Percentiles rank a stretch among this genome's conserved stretches.
phyloP scores from a whole-genome alignment of 1,140 invertebrate genomes.

The Parasteatoda tepidariorum region DNA sequence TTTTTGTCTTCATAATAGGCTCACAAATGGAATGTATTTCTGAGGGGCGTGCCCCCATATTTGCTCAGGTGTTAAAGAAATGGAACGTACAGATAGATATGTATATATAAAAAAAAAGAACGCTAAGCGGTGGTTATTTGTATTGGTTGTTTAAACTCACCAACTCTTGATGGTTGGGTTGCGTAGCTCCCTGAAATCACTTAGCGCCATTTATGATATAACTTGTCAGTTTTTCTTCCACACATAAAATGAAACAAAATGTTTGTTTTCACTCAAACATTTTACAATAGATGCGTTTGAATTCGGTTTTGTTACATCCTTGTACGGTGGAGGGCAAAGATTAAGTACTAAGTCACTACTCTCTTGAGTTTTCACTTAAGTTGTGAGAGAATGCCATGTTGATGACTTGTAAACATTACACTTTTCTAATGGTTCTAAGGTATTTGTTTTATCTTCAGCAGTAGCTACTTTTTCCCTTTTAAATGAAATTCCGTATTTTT shows the following conservation, averaged over 20 bases:
- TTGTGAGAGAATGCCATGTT: no score
- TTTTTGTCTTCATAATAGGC: background rate
- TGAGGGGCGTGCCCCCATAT: slow-evolving; percentile 34
- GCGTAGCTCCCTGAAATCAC: background rate
- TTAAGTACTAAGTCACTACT: background rate
- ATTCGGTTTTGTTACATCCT: background rate
- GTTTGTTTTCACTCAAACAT: slow-evolving; percentile 6
- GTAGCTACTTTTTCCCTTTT: no score
- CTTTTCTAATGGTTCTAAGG: no score
- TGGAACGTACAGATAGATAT: background rate
- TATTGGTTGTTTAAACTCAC: slow-evolving; percentile 4
- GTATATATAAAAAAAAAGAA: background rate
- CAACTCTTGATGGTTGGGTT: background rate
- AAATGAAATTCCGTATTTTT: no score
- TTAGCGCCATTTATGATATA: background rate
- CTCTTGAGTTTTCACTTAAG: no score
- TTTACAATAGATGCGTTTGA: background rate
- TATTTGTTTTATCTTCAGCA: no score
- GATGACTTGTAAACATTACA: no score
- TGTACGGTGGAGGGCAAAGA: no score
- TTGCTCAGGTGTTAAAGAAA: slow-evolving; percentile 49
- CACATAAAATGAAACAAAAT: background rate
- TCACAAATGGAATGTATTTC: slow-evolving; percentile 16
- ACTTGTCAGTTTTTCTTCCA: slow-evolving; percentile 20
- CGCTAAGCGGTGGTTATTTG: background rate